These are phyloP conservation scores for Platysteira castanea DNA, from an alignment of 2,113 vertebrate genomes.

Conservation along the genomic window DNA sequence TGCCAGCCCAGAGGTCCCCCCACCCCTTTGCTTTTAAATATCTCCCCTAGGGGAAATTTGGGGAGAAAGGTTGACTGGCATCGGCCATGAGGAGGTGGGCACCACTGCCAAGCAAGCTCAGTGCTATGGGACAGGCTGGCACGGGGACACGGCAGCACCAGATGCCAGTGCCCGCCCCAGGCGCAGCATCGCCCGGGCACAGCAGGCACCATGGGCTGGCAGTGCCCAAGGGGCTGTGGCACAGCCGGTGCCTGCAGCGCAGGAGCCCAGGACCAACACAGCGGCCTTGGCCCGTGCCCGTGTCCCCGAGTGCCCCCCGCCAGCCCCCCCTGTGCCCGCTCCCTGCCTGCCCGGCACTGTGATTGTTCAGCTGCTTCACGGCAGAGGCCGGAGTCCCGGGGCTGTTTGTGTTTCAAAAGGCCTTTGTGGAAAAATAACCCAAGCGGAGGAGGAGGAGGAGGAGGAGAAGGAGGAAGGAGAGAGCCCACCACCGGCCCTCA, in stretches of 20 bases:
- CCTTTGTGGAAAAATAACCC: slow-evolving; percentile 65
- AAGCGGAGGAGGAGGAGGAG: slow-evolving; percentile 6
- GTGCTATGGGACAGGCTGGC: not conserved
- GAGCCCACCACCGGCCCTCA: not conserved
- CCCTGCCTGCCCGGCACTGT: slow-evolving; percentile 33
- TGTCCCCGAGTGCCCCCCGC: slow-evolving; percentile 2
- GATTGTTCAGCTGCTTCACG: slow-evolving; percentile 62
- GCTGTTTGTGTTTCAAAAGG: slow-evolving; percentile 64
- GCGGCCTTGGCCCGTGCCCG: not conserved
- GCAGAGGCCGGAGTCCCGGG: slow-evolving; percentile 41
- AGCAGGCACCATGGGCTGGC: not conserved
- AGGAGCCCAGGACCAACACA: not conserved
- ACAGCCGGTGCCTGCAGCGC: accelerated
- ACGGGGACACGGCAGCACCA: not conserved
- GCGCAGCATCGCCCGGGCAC: accelerated
- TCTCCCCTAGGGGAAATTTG: not conserved
- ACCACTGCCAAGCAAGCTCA: not conserved
- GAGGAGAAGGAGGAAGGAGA: not conserved
- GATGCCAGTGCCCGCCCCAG: not conserved
- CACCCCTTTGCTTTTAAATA: not conserved
- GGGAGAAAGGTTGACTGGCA: not conserved
- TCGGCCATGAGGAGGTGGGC: not conserved
- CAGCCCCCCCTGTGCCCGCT: slow-evolving; percentile 3
- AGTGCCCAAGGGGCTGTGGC: not conserved
- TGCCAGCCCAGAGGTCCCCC: not conserved